Base-by-base conservation (phyloP, 2,113 vertebrate species). In the Callithrix jacchus region DNA sequence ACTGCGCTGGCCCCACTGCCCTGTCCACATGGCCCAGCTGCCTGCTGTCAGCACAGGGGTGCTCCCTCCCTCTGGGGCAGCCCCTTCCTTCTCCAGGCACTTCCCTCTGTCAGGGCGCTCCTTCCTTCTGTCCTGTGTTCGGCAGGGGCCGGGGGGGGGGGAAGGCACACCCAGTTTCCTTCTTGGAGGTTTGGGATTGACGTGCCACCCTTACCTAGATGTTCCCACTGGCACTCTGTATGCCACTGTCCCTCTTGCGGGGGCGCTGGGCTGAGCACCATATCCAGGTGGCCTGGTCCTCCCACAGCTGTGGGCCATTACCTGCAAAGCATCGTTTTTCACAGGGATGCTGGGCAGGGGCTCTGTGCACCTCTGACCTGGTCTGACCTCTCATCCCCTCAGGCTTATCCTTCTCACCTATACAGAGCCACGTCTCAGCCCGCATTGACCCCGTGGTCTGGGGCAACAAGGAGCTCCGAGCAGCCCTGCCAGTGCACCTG, bases 291-390 rank as follows among this genome's bases (percentile, higher is more conserved):
- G 35, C 61, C 27, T 84, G 21, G 58, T 56, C 42, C 11, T 56
- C 18, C 56, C 32, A 8, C 2, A 9, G 30, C 5, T 10, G 37
- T 11, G 11, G 27, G 5, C 16, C 5, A 0, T 40, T 11, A 61
- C 27, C 42, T 40, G 4, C 21, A 6, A 74, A 52, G n/a, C 30
- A 54, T 7, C 18, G 18, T 20, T 6, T 66, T 5, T 47, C 37
- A 64, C 68, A 68, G 16, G 10, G 47, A 58, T 8, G 2, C 58
- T 27, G 30, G 40, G 14, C 23, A 9, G 11, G 42, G 54, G 14
- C 30, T 52, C 58, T 42, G 16, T 12, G 3, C 4, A 0, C 40
- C n/a, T 73, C 74, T n/a, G 47, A 23, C 66, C 35, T 71, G 30
- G 47, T 30, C 70, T 45, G 58, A 18, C 16, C 45, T 56, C 61